Evolutionary conservation across 1,140 invertebrate species (phyloP).

Genomic region (Tetramorium parvispinum): DNA sequence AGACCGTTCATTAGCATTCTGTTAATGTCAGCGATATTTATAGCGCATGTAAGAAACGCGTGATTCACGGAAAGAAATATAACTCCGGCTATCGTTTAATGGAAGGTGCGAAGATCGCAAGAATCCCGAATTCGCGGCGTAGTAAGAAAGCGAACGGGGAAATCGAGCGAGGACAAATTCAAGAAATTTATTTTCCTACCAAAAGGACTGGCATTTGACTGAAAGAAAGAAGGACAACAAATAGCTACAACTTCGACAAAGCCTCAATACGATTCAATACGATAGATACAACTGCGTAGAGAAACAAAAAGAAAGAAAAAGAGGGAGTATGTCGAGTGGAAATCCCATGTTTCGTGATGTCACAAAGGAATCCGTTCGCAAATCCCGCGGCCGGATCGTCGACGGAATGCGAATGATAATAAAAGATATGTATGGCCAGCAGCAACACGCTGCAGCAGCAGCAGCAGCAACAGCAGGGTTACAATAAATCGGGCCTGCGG

Average conservation of each 20-base stretch:
- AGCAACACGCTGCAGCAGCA: neutral
- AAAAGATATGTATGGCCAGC: conserved; percentile 22
- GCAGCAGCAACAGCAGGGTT: neutral
- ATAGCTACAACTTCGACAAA: conserved; percentile 27
- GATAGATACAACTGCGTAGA: neutral
- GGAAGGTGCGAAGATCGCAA: neutral
- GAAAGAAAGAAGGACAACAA: neutral
- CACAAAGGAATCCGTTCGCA: conserved; percentile 44
- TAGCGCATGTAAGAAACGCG: conserved; percentile 2
- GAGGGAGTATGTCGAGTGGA: neutral
- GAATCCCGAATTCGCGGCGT: neutral
- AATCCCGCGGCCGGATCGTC: conserved; percentile 12
- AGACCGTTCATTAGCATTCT: neutral
- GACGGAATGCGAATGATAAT: conserved; percentile 56
- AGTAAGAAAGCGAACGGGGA: neutral
- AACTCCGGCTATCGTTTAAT: conserved; percentile 1
- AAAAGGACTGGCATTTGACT: neutral
- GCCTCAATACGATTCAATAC: conserved; percentile 34
- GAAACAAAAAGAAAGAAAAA: neutral
- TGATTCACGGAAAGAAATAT: conserved; percentile 2
- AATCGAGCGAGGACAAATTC: neutral
- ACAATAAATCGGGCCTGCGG: conserved; percentile 44
- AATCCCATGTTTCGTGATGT: conserved; percentile 28
- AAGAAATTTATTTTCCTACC: conserved; percentile 32
- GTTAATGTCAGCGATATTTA: neutral